These are phyloP conservation scores for Scaptomyza parva DNA, from an alignment of 2,888 invertebrate genomes.

Conservation along the genomic window DNA sequence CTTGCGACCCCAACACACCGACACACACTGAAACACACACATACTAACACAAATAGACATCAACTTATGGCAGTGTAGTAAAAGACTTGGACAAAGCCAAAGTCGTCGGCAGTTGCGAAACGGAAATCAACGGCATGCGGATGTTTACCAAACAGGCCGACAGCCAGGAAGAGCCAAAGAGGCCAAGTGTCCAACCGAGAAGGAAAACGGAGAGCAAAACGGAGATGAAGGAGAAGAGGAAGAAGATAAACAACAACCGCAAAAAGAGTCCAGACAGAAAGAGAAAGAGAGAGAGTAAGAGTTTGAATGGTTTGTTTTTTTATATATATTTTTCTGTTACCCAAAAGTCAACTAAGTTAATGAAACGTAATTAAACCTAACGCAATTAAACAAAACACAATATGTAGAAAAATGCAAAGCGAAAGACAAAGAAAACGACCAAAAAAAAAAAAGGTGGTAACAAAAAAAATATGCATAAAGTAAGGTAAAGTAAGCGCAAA, in stretches of 20 bases:
- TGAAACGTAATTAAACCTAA: constrained; percentile 19
- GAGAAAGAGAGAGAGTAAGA: background rate
- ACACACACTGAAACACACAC: background rate
- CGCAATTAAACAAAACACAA: constrained; percentile 9
- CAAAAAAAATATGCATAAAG: background rate
- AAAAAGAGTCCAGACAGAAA: background rate
- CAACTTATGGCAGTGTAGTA: constrained; percentile 48
- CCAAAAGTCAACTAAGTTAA: constrained; percentile 10
- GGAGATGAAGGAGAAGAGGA: background rate
- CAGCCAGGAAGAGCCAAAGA: constrained; percentile 31
- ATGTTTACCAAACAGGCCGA: constrained; percentile 59
- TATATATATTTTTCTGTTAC: background rate
- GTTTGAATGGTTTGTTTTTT: background rate
- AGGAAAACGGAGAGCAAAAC: constrained; percentile 1
- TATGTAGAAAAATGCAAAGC: background rate
- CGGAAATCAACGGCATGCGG: constrained; percentile 52
- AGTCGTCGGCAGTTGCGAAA: constrained; percentile 19
- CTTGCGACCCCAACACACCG: constrained; percentile 34
- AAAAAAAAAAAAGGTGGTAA: background rate
- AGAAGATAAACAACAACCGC: background rate
- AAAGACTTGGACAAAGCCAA: constrained; percentile 35
- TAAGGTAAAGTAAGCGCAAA: background rate
- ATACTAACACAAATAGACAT: constrained; percentile 48
- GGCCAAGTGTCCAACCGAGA: constrained; percentile 36
- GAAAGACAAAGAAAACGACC: background rate